Conservation (phyloP, 1,140 invertebrate genomes). For the Calliphora vicina region DNA sequence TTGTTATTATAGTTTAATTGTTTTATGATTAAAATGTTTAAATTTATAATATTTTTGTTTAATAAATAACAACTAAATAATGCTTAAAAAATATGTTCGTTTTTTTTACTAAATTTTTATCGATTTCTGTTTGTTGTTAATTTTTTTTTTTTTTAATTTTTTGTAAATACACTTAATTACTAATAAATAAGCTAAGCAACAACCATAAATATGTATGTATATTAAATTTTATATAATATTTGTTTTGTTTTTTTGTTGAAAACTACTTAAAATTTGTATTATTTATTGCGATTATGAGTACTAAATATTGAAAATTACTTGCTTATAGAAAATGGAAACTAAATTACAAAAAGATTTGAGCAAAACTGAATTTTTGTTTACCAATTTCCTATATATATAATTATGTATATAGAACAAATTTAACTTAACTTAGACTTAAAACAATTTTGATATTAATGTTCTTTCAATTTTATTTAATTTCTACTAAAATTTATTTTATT, state of each 20-base stretch:
- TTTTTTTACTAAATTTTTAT: neutral
- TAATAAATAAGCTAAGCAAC: constrained; percentile 34
- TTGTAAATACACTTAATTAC: constrained; percentile 31
- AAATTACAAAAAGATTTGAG: no score
- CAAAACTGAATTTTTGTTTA: no score
- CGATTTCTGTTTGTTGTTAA: neutral
- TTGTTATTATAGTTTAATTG: neutral
- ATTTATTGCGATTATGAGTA: neutral
- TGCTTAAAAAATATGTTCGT: neutral
- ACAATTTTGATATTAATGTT: no score
- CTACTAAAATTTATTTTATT: neutral
- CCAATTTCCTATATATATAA: no score
- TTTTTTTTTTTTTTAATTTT: constrained; percentile 11
- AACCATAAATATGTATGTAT: constrained; percentile 29
- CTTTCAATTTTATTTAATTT: neutral
- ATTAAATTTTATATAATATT: constrained; percentile 1
- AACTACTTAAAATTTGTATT: constrained; percentile 32
- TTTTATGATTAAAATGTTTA: neutral
- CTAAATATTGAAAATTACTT: constrained; percentile 5
- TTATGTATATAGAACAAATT: no score
- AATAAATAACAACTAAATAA: constrained; percentile 17
- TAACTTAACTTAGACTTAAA: no score
- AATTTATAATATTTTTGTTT: neutral
- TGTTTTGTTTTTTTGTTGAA: constrained; percentile 7
- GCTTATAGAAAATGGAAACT: no score